phyloP scores from a whole-genome alignment of 1,140 invertebrate genomes.

The Calosoma granatense region DNA sequence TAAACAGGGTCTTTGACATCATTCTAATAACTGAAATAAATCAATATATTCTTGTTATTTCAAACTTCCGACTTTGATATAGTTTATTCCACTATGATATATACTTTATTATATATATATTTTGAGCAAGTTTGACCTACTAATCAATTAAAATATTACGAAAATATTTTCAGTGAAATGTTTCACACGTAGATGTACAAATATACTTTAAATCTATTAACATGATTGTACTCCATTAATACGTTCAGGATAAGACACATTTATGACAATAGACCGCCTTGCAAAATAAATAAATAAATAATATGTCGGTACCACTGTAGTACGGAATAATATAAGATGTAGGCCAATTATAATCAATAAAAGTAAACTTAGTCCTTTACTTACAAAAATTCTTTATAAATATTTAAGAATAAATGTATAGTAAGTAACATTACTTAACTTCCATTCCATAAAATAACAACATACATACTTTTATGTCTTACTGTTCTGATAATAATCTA shows the following conservation, averaged over 20 bases:
- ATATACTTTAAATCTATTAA: constrained; percentile 5
- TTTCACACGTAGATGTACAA: constrained; percentile 2
- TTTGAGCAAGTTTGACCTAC: not conserved
- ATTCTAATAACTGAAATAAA: not conserved
- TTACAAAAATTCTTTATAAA: not conserved
- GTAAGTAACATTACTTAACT: too few relatives aligned
- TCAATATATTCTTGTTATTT: not conserved
- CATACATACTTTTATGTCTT: too few relatives aligned
- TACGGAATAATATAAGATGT: not conserved
- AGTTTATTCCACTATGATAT: not conserved
- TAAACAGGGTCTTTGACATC: not conserved
- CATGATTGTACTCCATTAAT: constrained; percentile 23
- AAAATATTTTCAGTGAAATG: not conserved
- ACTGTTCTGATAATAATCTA: too few relatives aligned
- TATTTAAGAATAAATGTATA: not conserved
- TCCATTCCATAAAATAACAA: too few relatives aligned
- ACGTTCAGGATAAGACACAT: constrained; percentile 23
- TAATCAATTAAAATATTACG: not conserved
- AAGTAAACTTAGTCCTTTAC: not conserved
- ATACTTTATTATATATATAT: not conserved
- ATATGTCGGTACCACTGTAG: not conserved
- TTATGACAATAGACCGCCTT: constrained; percentile 13
- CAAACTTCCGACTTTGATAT: not conserved
- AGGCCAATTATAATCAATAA: not conserved
- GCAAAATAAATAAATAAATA: not conserved